phyloP scores from a whole-genome alignment of 2,113 vertebrate species.

The Butorides virescens region DNA sequence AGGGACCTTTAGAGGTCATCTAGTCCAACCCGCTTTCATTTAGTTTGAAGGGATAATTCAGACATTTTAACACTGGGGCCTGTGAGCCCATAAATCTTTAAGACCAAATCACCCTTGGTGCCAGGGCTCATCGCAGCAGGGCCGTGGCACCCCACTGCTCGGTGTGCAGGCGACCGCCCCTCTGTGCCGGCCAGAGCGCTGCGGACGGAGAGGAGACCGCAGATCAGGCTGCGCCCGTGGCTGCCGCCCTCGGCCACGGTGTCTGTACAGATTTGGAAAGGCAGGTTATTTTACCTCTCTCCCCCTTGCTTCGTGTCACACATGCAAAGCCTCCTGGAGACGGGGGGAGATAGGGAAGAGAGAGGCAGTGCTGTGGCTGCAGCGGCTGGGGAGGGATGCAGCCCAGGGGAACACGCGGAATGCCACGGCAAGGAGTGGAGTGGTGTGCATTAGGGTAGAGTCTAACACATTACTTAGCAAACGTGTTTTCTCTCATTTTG shows the following conservation, averaged over 20 bases:
- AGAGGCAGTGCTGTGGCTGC: neutral
- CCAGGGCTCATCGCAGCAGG: neutral
- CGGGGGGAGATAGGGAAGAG: fast-evolving
- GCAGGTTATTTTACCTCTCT: neutral
- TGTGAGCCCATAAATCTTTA: neutral
- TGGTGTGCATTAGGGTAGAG: neutral
- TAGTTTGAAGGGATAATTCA: neutral
- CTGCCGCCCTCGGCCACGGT: neutral
- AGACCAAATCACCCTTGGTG: neutral
- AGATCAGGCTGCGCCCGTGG: neutral
- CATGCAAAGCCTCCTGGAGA: neutral
- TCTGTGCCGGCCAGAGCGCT: fast-evolving
- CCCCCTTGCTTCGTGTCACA: neutral
- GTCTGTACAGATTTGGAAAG: fast-evolving
- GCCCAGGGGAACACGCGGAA: neutral
- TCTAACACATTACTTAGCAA: neutral
- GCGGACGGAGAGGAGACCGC: fast-evolving
- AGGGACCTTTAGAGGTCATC: no score
- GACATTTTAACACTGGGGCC: neutral
- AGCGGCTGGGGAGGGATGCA: neutral
- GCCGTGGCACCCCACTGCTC: neutral
- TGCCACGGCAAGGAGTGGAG: neutral
- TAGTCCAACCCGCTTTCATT: neutral
- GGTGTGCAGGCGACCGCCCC: neutral
- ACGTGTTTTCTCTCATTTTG: neutral